Conservation (phyloP, 2,797 vertebrate species). For the Telmatherina bonti region DNA sequence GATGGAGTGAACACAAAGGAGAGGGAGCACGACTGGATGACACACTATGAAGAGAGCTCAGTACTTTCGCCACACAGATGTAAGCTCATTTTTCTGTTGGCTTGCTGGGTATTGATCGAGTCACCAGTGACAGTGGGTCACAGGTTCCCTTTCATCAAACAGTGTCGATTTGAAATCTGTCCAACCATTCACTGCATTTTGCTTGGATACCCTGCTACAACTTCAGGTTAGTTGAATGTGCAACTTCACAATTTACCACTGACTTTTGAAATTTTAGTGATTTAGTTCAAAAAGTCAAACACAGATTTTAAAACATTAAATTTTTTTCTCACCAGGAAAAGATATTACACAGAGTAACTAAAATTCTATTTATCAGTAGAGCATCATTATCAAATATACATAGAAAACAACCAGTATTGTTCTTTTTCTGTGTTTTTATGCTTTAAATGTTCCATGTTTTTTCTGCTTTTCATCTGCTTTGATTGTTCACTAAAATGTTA, state of each 20-base stretch:
- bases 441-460: neutral
- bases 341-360: neutral
- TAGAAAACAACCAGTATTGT: too few species aligned
- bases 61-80: too few species aligned
- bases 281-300: neutral
- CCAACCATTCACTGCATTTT: neutral
- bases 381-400: too few species aligned
- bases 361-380: too few species aligned
- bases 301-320: neutral
- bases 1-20: neutral
- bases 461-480: too few species aligned
- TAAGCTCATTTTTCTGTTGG: neutral
- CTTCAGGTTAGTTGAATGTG: too few species aligned
- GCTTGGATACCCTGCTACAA: neutral
- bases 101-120: conserved; percentile 36
- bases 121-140: conserved; percentile 37
- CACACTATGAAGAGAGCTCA: too few species aligned
- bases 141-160: too few species aligned
- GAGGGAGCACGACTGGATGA: too few species aligned
- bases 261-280: too few species aligned
- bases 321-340: neutral
- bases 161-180: conserved; percentile 33
- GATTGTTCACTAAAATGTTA: neutral
- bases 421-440: too few species aligned
- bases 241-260: too few species aligned